Percentiles rank a stretch among this genome's conserved stretches.
Evolutionary conservation across 2,797 vertebrate species (phyloP).

Genomic region (Eutrigla gurnardus): DNA sequence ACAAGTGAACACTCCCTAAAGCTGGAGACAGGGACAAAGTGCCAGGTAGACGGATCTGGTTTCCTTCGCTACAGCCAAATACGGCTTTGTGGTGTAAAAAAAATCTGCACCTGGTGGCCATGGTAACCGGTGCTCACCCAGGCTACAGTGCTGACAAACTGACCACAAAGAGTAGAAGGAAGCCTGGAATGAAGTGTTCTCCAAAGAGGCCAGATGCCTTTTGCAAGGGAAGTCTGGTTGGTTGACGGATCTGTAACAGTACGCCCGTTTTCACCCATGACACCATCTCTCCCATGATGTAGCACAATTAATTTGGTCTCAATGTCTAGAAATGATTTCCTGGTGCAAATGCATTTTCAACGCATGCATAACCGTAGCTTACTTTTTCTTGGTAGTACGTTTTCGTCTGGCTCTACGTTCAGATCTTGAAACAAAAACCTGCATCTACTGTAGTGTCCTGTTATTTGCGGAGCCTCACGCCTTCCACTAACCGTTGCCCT

Average conservation of each 20-base stretch:
- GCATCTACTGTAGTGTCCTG: conserved; percentile 58
- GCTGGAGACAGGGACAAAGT: conserved; percentile 77
- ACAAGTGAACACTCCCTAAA: conserved; percentile 79
- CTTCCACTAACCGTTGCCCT: conserved; percentile 57
- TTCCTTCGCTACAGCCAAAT: conserved; percentile 76
- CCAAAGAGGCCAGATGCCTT: neutral
- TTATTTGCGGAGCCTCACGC: conserved; percentile 77
- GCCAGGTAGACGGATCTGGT: conserved; percentile 79
- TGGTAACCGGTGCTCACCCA: conserved; percentile 74
- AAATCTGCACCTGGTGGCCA: conserved; percentile 83
- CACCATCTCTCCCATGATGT: no score
- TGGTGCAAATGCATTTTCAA: neutral
- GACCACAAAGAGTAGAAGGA: conserved; percentile 35
- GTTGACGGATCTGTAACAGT: no score
- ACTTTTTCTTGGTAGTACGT: conserved; percentile 7
- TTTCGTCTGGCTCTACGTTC: conserved; percentile 11
- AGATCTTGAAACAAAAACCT: conserved; percentile 41
- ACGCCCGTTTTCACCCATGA: no score
- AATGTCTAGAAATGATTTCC: neutral
- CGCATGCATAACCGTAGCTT: neutral
- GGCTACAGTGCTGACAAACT: conserved; percentile 54
- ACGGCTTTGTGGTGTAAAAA: conserved; percentile 76
- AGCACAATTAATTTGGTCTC: neutral
- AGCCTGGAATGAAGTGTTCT: conserved; percentile 16
- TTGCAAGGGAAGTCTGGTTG: neutral